phyloP scores from a whole-genome alignment of 2,888 invertebrate genomes.

The Agrotis exclamationis region DNA sequence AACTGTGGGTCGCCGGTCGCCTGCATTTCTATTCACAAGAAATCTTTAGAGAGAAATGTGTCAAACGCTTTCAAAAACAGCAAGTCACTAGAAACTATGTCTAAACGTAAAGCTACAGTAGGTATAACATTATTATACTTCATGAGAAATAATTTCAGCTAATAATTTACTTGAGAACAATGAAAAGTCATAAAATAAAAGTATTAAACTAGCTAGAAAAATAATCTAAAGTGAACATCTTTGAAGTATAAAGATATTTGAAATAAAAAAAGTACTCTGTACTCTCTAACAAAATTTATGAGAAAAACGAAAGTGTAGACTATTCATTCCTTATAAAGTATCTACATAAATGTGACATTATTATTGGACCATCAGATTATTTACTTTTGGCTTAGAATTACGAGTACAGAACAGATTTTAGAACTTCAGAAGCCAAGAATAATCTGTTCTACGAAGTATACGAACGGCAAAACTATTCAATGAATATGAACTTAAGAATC shows the following conservation, averaged over 20 bases:
- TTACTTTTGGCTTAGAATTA: not conserved
- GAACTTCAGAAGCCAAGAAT: not conserved
- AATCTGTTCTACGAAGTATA: not conserved
- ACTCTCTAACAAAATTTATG: conserved; percentile 20
- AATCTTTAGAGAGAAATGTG: conserved; percentile 57
- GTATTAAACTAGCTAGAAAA: conserved; percentile 28
- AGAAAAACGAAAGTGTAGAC: conserved; percentile 49
- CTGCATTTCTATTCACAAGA: conserved; percentile 36
- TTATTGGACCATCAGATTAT: conserved; percentile 1
- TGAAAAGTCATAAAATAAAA: conserved; percentile 9
- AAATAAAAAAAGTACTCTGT: conserved; percentile 37
- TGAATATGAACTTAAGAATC: not conserved
- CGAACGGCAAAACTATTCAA: not conserved
- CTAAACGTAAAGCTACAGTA: conserved; percentile 26
- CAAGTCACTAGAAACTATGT: conserved; percentile 43
- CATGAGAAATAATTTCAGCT: conserved; percentile 37
- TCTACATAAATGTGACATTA: conserved; percentile 33
- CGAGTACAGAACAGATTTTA: not conserved
- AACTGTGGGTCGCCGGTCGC: not conserved
- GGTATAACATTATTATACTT: conserved; percentile 13
- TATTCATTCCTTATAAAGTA: conserved; percentile 27
- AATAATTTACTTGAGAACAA: conserved; percentile 30
- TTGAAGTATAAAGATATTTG: conserved; percentile 7
- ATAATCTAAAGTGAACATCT: conserved; percentile 35
- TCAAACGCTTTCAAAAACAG: conserved; percentile 51